Base-by-base conservation (phyloP, 2,888 invertebrate species). In the Drosophila hawaiiensis region DNA sequence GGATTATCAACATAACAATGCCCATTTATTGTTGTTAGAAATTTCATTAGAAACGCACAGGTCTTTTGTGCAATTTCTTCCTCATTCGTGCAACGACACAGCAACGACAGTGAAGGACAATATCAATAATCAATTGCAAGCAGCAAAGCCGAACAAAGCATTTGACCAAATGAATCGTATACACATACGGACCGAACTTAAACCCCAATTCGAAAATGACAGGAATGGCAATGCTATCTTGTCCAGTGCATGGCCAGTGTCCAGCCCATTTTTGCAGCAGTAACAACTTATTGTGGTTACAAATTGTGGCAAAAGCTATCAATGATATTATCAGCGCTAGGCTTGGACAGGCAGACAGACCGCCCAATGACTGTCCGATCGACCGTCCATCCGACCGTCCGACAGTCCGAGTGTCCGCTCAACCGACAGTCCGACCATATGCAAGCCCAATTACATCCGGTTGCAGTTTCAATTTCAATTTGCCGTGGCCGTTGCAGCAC, bases 401-500 rank as follows among this genome's bases (percentile, higher is more conserved):
- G 25, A 58, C 77, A 10, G 41, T 41, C 41, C 54, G 54, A 53
- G 28, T 64, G 52, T 43, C 60, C 33, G 60, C 28, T 59, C 56
- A 61, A 43, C 54, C 49, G 59, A 39, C 63, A 29, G 54, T 31
- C 31, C 72, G 41, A 72, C 86, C 84, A 87, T 83, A 88, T 85
- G 89, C 87, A 89, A 76, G 82, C 85, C 84, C 90, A 87, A 87
- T 91, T 89, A 87, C 88, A 91, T 91, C 87, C 87, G 87, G 91
- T 89, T 90, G 89, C 88, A 90, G 86, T 89, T 87, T 86, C 89
- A 89, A 86, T 90, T 86, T 90, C 91, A 86, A 90, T 90, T 90
- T 86, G 73, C 78, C 73, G 54, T 73, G 67, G 35, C 61, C 70
- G 31, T 50, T 41, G 16, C 28, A 12, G 71, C 56, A 68, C 68